These are phyloP conservation scores for Zoanthus sociatus DNA, from an alignment of 92 coral and sea anemone species.

Conservation along the genomic window DNA sequence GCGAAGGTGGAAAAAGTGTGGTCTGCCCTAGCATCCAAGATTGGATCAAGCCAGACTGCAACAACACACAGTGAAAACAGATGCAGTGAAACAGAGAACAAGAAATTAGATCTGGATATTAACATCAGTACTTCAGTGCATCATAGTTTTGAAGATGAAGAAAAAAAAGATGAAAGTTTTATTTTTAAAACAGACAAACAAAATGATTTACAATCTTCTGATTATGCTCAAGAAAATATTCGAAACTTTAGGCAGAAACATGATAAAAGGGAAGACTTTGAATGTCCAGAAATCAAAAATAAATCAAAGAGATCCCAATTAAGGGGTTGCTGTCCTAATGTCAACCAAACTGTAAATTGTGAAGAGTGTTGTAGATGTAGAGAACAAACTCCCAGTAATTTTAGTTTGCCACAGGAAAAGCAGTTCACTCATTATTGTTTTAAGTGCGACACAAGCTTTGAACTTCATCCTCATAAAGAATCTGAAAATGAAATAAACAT, in stretches of 20 bases:
- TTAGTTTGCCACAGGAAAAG: neutral
- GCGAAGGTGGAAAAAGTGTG: slow-evolving; percentile 71
- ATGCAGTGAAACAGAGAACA: neutral
- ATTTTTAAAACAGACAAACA: neutral
- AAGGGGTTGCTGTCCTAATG: neutral
- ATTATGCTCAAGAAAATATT: neutral
- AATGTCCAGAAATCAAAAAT: neutral
- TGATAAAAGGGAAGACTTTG: neutral
- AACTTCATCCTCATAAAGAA: neutral
- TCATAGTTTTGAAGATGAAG: neutral
- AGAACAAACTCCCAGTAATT: neutral
- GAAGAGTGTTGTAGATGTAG: neutral
- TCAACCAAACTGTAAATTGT: neutral
- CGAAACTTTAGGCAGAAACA: neutral
- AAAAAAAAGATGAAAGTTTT: neutral
- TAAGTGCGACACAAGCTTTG: neutral
- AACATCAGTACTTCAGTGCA: neutral
- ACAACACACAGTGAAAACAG: too few relatives aligned
- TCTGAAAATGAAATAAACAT: neutral
- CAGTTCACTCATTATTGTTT: neutral
- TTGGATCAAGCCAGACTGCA: neutral
- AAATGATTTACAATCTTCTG: neutral
- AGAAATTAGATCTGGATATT: neutral
- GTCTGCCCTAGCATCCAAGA: slow-evolving; percentile 61
- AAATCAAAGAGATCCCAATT: neutral